Conservation (phyloP, 2,113 vertebrate genomes). For the Menidia beryllina region DNA sequence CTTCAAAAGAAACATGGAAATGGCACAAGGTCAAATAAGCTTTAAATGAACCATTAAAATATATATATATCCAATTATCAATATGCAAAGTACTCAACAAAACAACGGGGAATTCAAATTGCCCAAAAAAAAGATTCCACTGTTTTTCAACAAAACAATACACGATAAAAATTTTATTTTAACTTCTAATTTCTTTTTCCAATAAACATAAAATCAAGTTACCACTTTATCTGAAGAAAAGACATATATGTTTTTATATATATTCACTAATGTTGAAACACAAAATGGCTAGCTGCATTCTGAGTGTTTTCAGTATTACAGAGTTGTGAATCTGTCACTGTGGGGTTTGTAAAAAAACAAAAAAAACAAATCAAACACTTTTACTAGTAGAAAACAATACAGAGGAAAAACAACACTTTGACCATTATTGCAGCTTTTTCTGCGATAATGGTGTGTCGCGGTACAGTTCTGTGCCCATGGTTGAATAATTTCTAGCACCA, state of each 20-base stretch:
- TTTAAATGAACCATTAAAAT: slow-evolving; percentile 5
- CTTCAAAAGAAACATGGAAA: slow-evolving; percentile 8
- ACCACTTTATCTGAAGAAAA: background rate
- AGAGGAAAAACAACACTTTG: background rate
- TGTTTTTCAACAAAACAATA: slow-evolving; percentile 45
- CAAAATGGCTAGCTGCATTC: background rate
- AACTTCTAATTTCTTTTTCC: background rate
- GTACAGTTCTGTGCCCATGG: slow-evolving; percentile 1
- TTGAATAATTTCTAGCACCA: slow-evolving; percentile 43
- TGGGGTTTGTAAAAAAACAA: background rate
- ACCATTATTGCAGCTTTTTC: slow-evolving; percentile 5
- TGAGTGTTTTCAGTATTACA: background rate
- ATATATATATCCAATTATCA: slow-evolving; percentile 11
- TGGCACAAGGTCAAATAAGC: slow-evolving; percentile 24
- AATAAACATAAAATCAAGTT: slow-evolving; percentile 11
- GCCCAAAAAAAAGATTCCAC: slow-evolving; percentile 33
- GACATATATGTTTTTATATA: too few relatives aligned
- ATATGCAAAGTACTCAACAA: slow-evolving; percentile 8
- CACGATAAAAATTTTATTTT: slow-evolving; percentile 6
- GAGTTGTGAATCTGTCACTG: background rate
- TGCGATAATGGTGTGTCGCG: background rate
- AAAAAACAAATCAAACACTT: background rate
- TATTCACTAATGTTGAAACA: background rate
- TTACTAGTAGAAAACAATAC: background rate
- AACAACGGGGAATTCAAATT: slow-evolving; percentile 34